Conservation (phyloP, 2,888 invertebrate genomes). For the Synergus laeviventris region DNA sequence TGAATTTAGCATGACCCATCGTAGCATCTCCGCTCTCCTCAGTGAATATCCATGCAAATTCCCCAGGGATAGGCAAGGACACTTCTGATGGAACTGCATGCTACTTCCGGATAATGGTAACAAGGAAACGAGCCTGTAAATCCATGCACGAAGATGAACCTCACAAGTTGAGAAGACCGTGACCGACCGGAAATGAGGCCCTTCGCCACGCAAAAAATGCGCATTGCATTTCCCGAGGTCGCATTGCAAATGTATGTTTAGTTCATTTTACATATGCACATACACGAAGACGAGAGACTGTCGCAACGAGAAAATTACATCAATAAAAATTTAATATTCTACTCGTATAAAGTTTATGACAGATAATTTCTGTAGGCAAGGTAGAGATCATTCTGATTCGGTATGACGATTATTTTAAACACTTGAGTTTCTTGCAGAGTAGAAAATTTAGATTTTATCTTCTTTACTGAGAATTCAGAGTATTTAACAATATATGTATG, state of each 20-base stretch:
- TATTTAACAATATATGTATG: too few relatives aligned
- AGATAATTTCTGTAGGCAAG: not conserved
- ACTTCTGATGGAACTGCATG: slow-evolving; percentile 52
- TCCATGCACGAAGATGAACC: slow-evolving; percentile 43
- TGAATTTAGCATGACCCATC: slow-evolving; percentile 50
- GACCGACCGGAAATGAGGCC: slow-evolving; percentile 33
- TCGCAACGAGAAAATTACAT: too few relatives aligned
- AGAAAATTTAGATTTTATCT: too few relatives aligned
- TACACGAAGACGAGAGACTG: not conserved
- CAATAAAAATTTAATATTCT: not conserved
- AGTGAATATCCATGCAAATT: slow-evolving; percentile 67
- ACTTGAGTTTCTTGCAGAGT: too few relatives aligned
- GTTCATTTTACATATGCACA: not conserved
- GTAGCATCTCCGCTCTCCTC: slow-evolving; percentile 61
- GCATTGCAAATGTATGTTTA: not conserved
- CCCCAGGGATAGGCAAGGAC: slow-evolving; percentile 58
- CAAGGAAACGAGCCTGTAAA: slow-evolving; percentile 54
- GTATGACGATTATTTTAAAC: too few relatives aligned
- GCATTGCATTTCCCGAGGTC: slow-evolving; percentile 1
- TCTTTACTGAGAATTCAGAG: too few relatives aligned
- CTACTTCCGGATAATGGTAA: slow-evolving; percentile 39
- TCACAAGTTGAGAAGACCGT: slow-evolving; percentile 26
- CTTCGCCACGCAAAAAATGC: slow-evolving; percentile 10
- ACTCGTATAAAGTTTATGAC: not conserved
- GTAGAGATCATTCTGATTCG: not conserved